phyloP scores from a whole-genome alignment of 2,113 vertebrate genomes.

The Ariopsis seemanni region DNA sequence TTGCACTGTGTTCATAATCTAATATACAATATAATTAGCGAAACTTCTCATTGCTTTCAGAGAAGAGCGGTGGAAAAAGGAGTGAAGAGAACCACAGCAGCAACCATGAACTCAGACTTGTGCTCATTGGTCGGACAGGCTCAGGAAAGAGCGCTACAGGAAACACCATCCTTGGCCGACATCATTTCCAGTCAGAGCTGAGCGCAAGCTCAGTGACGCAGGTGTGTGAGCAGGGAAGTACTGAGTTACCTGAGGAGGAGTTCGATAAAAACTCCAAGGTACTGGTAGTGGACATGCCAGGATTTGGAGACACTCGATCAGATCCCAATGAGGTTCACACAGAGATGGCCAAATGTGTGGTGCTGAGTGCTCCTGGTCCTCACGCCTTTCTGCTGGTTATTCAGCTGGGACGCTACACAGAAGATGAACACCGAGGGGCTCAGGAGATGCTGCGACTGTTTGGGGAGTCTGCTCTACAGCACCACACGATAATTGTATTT shows the following conservation, averaged over 20 bases:
- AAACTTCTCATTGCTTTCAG: neutral
- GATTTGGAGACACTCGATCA: conserved; percentile 74
- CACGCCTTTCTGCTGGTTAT: conserved; percentile 75
- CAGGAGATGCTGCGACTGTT: conserved; percentile 65
- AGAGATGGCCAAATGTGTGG: conserved; percentile 71
- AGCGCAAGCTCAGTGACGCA: conserved; percentile 70
- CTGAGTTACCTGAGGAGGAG: conserved; percentile 52
- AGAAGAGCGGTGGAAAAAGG: neutral
- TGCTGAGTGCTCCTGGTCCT: conserved; percentile 67
- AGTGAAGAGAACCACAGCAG: conserved; percentile 29
- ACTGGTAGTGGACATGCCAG: conserved; percentile 72
- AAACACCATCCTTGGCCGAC: conserved; percentile 73
- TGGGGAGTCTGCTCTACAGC: conserved; percentile 63
- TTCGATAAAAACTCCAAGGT: conserved; percentile 52
- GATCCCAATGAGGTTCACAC: conserved; percentile 56
- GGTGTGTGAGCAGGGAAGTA: conserved; percentile 60
- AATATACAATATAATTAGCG: neutral
- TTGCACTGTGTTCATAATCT: neutral
- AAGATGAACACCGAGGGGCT: conserved; percentile 60
- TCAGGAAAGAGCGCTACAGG: conserved; percentile 75
- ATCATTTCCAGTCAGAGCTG: conserved; percentile 66
- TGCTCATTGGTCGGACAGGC: conserved; percentile 74
- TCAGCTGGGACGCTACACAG: conserved; percentile 72
- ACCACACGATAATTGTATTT: conserved; percentile 73
- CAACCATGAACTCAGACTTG: conserved; percentile 64